Base-by-base conservation (phyloP, 1,140 invertebrate species). In the Pseudomyrmex cubaensis region DNA sequence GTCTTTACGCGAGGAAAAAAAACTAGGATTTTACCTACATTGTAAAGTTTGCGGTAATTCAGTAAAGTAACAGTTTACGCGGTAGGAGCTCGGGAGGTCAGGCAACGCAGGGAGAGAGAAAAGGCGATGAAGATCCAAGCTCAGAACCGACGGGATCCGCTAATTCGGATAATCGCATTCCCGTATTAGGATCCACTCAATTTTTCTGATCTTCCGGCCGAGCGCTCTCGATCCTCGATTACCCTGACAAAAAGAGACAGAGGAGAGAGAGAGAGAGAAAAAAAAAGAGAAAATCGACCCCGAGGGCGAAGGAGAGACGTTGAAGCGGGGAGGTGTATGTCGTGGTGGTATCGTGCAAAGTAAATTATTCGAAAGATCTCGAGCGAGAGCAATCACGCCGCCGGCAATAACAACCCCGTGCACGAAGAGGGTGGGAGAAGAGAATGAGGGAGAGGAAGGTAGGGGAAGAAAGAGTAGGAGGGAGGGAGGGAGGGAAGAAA, bases 151-250 rank as follows among this genome's bases (percentile, higher is more conserved):
- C 82, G 61, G 78, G 73, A 70, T 72, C 84, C 87, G 82, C 82
- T 89, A 89, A 89, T 89, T 85, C 87, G 87, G 72, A 92, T 93
- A 94, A 93, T 94, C 93, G 91, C 90, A 87, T 93, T 92, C 87
- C 85, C 91, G 92, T 91, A 93, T 93, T 92, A 93, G 92, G 88
- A 92, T 88, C 91, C 93, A 93, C 87, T 93, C 92, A 93, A 94
- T 94, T 94, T 94, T 94, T 94, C 92, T 92, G 86, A 91, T 90
- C 87, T 93, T 89, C 89, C 91, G 88, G 85, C 87, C 91, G 90
- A 89, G 84, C 85, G 88, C 74, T 82, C 85, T 89, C 84, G 90
- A 90, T 91, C 90, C 87, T 86, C 88, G 90, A 91, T 93, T 91
- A 92, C 82, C 90, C 87, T 74, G 82, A 83, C 77, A 88, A 89